Evolutionary conservation across 2,888 invertebrate genomes (phyloP).

Genomic region (Sinelater perroti): DNA sequence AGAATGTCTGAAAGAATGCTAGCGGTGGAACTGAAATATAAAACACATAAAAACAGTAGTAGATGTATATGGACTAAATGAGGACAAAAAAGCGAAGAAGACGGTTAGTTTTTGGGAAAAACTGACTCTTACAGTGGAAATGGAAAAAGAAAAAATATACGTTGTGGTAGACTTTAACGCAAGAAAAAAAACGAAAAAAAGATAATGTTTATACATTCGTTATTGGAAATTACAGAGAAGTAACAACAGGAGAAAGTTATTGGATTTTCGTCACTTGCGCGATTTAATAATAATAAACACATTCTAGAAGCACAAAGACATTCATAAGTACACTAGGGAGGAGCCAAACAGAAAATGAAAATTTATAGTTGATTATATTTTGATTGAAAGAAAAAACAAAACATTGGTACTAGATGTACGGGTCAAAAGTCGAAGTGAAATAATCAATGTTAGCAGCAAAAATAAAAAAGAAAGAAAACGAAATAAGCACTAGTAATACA

Average conservation of each 20-base stretch:
- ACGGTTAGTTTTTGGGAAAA: conserved; percentile 25
- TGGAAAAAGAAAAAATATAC: conserved; percentile 8
- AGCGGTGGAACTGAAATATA: conserved; percentile 16
- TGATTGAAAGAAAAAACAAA: conserved; percentile 9
- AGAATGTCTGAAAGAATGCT: conserved; percentile 18
- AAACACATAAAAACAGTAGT: conserved; percentile 12
- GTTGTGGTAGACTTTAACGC: conserved; percentile 18
- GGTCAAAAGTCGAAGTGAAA: conserved; percentile 6
- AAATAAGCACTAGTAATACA: background rate
- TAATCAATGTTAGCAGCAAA: conserved; percentile 14
- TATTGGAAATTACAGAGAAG: conserved; percentile 23
- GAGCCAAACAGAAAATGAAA: conserved; percentile 1
- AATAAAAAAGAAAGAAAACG: conserved; percentile 5
- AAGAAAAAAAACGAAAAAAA: conserved; percentile 11
- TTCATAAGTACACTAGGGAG: conserved; percentile 16
- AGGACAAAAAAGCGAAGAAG: conserved; percentile 1
- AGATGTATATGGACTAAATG: conserved; percentile 17
- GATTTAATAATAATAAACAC: conserved; percentile 8
- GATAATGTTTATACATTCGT: background rate
- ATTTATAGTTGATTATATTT: background rate
- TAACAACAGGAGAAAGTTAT: conserved; percentile 28
- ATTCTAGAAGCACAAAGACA: conserved; percentile 21
- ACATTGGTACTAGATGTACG: background rate
- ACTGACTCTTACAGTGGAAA: conserved; percentile 6
- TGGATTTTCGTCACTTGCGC: conserved; percentile 21